phyloP scores from a whole-genome alignment of 2,113 vertebrate species.

The Lichenostomus cassidix region DNA sequence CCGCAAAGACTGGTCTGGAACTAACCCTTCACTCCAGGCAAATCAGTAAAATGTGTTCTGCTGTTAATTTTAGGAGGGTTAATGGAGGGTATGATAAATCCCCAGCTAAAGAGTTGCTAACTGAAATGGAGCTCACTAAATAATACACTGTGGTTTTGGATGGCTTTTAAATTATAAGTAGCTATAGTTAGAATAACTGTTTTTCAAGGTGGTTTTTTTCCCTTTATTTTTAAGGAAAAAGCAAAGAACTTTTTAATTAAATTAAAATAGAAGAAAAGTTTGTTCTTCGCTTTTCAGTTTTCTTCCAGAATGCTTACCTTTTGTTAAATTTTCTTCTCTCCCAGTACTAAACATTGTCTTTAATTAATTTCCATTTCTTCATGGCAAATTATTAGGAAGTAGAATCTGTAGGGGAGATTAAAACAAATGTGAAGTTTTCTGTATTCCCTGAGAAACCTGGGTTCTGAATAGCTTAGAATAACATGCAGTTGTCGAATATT shows the following conservation, averaged over 20 bases:
- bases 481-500: not conserved
- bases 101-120: not conserved
- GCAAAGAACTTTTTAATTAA: not conserved
- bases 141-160: not conserved
- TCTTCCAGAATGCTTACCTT: not conserved
- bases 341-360: not conserved
- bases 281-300: not conserved
- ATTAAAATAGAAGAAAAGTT: not conserved
- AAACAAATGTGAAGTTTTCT: not conserved
- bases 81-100: not conserved
- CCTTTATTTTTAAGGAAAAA: not conserved
- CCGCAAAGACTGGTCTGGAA: not conserved
- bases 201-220: not conserved
- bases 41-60: not conserved
- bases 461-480: not conserved
- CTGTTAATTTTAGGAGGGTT: not conserved
- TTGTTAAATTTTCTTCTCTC: not conserved
- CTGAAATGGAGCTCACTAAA: not conserved
- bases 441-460: not conserved
- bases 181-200: not conserved
- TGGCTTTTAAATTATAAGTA: not conserved
- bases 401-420: not conserved
- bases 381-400: not conserved
- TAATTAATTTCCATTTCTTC: constrained; percentile 1
- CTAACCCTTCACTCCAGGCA: not conserved